Evolutionary conservation across 2,888 invertebrate species (phyloP), one percentile per base, ranked within the genome.

Genomic region (Hydropsyche betteni): DNA sequence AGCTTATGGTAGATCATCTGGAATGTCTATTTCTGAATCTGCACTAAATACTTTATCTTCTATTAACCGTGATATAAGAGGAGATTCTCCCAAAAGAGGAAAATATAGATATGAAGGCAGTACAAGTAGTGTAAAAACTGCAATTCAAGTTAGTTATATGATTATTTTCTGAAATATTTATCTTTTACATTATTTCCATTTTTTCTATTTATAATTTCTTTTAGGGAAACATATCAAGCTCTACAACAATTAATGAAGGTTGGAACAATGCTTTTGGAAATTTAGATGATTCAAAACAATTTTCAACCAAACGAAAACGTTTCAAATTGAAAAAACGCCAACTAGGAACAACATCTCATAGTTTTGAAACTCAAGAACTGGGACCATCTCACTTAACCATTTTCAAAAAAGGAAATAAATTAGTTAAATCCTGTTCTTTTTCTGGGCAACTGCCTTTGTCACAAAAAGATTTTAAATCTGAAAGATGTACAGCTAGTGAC

Each of bases 11-110:
- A 86, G 88, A 0, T 84, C 89, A 82, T 85, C 88, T 75, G 90
- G 91, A 80, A 93, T 94, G 85, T 96, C 95, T 4, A 95, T 94
- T 80, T 96, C 96, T 2, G 96, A 97, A 85, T 95, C 95, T 0
- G 96, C 96, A 33, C 86, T 96, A 78, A 92, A 96, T 84, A 91
- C 92, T 71, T 86, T 95, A 73, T 88, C 89, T 51, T 69, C 70
- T 5, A 55, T 50, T 0, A 88, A 89, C 0, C 84, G 83, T 6
- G 81, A 75, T 64, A 81, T 76, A 44, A 74, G 76, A 80, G 82
- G 69, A 74, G 88, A 84, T 80, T 87, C 84, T 77, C 88, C 85
- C 76, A 84, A 84, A 61, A 85, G 85, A 75, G 85, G 85, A 2
- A 86, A 83, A 77, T 85, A 84, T 0, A 87, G 87, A 79, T 82